phyloP scores from a whole-genome alignment of 1,140 invertebrate species.

The Formica selysi region DNA sequence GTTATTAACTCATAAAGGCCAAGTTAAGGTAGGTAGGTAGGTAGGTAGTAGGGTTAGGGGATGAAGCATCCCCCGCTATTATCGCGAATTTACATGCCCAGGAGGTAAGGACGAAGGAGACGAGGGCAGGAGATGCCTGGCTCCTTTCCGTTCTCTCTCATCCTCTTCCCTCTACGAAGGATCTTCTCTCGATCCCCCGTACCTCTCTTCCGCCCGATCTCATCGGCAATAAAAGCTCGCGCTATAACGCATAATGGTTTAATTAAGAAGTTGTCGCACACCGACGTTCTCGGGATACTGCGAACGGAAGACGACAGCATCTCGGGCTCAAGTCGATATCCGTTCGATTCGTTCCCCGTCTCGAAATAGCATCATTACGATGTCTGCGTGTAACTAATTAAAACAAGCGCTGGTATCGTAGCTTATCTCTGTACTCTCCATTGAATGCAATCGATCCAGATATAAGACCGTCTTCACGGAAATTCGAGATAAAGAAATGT shows the following conservation, averaged over 20 bases:
- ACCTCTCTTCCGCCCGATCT: slow-evolving; percentile 51
- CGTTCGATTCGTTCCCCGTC: slow-evolving; percentile 35
- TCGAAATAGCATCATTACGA: slow-evolving; percentile 35
- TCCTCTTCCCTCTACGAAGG: not conserved
- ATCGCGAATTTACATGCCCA: slow-evolving; percentile 85
- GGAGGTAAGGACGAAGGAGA: slow-evolving; percentile 71
- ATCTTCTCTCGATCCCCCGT: slow-evolving; percentile 41
- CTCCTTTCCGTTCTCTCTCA: slow-evolving; percentile 15
- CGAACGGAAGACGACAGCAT: slow-evolving; percentile 7
- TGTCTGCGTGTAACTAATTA: slow-evolving; percentile 46
- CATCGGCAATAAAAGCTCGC: slow-evolving; percentile 80
- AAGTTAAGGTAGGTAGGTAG: slow-evolving; percentile 77
- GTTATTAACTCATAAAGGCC: slow-evolving; percentile 86
- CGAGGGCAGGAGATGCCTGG: slow-evolving; percentile 65
- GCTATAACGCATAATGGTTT: slow-evolving; percentile 83
- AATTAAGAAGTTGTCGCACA: slow-evolving; percentile 83
- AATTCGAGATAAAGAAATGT: not conserved
- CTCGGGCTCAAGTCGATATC: slow-evolving; percentile 24
- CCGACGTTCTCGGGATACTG: slow-evolving; percentile 56
- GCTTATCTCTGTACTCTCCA: slow-evolving; percentile 26
- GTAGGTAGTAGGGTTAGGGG: slow-evolving; percentile 69
- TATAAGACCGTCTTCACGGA: not conserved
- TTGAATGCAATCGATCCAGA: not conserved
- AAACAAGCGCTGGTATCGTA: slow-evolving; percentile 15
- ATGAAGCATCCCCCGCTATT: slow-evolving; percentile 79